Conservation (phyloP, 2,113 vertebrate genomes). For the Scolopax mira region DNA sequence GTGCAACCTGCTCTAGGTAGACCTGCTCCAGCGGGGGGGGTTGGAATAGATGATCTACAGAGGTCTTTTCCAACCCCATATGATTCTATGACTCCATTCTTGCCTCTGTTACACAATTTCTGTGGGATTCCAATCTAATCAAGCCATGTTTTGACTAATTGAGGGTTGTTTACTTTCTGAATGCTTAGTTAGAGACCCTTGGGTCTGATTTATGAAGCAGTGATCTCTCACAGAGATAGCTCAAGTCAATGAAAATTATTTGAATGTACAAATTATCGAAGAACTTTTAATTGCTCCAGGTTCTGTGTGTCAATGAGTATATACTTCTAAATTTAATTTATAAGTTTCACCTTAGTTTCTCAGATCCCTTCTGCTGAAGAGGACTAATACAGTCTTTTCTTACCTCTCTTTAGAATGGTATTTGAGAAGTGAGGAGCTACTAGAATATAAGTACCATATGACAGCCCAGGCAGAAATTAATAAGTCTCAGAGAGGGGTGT, state of each 20-base stretch:
- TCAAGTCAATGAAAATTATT: background rate
- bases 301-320: background rate
- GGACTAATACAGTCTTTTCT: background rate
- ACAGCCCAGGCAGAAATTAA: conserved; percentile 35
- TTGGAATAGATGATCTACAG: too few relatives aligned
- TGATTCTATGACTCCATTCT: too few relatives aligned
- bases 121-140: background rate
- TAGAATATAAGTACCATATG: background rate
- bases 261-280: background rate
- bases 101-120: background rate
- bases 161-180: conserved; percentile 16
- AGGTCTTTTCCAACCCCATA: too few relatives aligned
- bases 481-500: conserved; percentile 13
- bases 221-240: background rate
- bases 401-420: background rate
- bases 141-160: conserved; percentile 10
- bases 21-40: too few relatives aligned
- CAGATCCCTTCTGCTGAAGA: background rate
- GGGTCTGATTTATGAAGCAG: conserved; percentile 30
- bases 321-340: background rate
- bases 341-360: background rate
- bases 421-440: background rate
- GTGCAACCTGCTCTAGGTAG: too few relatives aligned
- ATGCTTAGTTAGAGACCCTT: conserved; percentile 6
- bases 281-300: background rate